Evolutionary conservation across 2,113 vertebrate species (phyloP).

Genomic region (Scalopus aquaticus): DNA sequence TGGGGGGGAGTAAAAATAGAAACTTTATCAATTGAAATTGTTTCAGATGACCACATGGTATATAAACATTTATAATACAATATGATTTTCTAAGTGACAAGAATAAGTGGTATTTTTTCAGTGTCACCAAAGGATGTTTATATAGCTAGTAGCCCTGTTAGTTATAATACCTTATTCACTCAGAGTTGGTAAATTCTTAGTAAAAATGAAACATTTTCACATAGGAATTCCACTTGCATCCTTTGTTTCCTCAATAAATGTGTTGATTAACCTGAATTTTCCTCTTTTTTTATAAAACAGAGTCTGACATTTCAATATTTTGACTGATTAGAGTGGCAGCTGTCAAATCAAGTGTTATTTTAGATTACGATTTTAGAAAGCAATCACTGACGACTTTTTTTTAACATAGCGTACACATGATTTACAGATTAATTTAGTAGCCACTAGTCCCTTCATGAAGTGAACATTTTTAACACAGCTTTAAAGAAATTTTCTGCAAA

Average conservation of each 20-base stretch:
- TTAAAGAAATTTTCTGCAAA: not conserved
- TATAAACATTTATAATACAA: not conserved
- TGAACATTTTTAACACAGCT: not conserved
- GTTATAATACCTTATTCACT: too few species aligned
- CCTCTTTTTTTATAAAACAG: conserved; percentile 41
- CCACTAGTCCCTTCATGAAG: conserved; percentile 51
- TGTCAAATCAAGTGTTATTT: conserved; percentile 73
- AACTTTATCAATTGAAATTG: not conserved
- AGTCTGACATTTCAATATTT: conserved; percentile 69
- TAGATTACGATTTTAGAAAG: conserved; percentile 70
- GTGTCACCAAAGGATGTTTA: not conserved
- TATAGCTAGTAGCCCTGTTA: too few species aligned
- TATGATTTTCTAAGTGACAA: not conserved
- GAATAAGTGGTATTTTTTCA: not conserved
- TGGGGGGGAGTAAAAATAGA: not conserved
- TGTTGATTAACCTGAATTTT: conserved; percentile 19
- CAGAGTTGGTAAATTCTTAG: not conserved
- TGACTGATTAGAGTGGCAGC: conserved; percentile 69
- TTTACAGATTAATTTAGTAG: conserved; percentile 56
- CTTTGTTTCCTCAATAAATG: conserved; percentile 11
- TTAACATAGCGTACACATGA: conserved; percentile 68
- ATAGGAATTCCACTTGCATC: not conserved
- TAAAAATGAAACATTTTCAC: not conserved
- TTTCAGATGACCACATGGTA: not conserved
- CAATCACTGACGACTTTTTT: conserved; percentile 9